A percentile compares a stretch with the other conserved stretches of the same genome.
Conservation (phyloP, 2,113 vertebrate species). For the Macroglossus sobrinus region DNA sequence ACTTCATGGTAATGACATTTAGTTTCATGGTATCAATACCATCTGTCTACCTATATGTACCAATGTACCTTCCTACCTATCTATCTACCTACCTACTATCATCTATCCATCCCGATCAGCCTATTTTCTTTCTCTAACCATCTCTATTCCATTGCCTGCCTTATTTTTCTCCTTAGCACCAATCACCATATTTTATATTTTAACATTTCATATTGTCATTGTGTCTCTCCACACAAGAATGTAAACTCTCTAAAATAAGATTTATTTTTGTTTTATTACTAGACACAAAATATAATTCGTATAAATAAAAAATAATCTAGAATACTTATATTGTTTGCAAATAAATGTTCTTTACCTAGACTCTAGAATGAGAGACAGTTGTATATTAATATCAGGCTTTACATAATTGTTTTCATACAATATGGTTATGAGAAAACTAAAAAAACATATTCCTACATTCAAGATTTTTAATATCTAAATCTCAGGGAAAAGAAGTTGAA, state of each 20-base stretch:
- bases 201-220: neutral
- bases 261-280: neutral
- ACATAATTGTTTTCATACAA: neutral
- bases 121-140: neutral
- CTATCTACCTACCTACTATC: neutral
- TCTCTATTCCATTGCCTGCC: rapidly evolving
- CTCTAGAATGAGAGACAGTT: neutral
- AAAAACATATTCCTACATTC: neutral
- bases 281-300: neutral
- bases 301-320: neutral
- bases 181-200: neutral
- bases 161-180: neutral
- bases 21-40: neutral
- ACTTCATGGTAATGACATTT: neutral
- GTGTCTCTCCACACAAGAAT: neutral
- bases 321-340: neutral
- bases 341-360: neutral
- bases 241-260: neutral
- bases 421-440: neutral
- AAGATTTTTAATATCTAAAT: neutral
- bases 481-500: neutral
- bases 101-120: neutral
- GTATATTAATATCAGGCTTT: neutral
- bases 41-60: neutral
- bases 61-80: neutral